Conservation (phyloP, 1,140 invertebrate species). For the Caenorhabditis inopinata region DNA sequence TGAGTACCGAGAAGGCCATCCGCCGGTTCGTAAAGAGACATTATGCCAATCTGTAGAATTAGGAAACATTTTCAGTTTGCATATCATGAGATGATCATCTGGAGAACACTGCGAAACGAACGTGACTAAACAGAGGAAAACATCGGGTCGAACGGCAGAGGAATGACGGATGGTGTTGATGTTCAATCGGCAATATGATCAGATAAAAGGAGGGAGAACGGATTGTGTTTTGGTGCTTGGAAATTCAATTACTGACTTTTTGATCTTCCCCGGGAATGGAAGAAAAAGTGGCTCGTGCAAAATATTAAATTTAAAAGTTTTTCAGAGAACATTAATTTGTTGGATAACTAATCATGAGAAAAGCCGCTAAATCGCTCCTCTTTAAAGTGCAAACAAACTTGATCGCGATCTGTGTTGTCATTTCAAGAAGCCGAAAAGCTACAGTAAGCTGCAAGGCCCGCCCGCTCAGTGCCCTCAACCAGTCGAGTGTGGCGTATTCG, state of each 20-base stretch:
- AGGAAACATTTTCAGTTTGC: too few species aligned
- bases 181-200: background rate
- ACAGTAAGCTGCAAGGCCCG: background rate
- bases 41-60: background rate
- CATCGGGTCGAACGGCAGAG: too few species aligned
- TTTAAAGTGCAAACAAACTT: too few species aligned
- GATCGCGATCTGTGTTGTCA: background rate
- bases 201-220: background rate
- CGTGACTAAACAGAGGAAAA: background rate
- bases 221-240: background rate
- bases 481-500: too few species aligned
- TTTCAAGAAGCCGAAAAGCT: background rate
- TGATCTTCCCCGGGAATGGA: background rate
- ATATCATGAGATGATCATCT: too few species aligned
- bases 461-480: too few species aligned
- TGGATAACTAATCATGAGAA: too few species aligned
- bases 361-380: too few species aligned
- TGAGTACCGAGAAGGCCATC: slow-evolving; percentile 8
- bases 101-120: background rate
- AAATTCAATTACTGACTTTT: background rate
- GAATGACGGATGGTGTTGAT: background rate
- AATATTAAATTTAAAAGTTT: too few species aligned
- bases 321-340: too few species aligned
- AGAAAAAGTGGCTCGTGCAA: background rate
- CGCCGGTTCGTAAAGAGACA: slow-evolving; percentile 2